These are phyloP conservation scores for Yponomeuta cagnagella DNA, from an alignment of 2,888 invertebrate species.

Conservation along the genomic window DNA sequence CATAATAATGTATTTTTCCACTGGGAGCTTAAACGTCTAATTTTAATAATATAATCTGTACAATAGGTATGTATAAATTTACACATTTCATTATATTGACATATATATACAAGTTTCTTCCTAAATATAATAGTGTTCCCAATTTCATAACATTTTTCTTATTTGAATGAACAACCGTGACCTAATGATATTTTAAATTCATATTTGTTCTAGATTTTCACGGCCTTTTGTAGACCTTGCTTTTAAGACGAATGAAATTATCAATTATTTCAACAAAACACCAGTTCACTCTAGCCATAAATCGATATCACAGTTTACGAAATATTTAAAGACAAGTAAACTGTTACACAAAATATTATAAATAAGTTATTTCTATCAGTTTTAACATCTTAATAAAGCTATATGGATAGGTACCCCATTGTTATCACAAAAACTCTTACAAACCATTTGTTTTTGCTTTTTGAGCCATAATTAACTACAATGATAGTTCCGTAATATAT, in stretches of 20 bases:
- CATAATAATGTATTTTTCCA: slow-evolving; percentile 30
- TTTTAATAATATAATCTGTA: neutral
- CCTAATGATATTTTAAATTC: neutral
- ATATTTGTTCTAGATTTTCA: neutral
- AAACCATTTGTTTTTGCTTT: neutral
- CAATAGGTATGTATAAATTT: neutral
- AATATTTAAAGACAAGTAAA: neutral
- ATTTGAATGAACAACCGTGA: neutral
- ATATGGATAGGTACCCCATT: slow-evolving; percentile 15
- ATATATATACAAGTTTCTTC: neutral
- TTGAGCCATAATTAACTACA: neutral
- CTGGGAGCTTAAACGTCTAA: slow-evolving; percentile 38
- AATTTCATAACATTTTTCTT: neutral
- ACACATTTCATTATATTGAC: neutral
- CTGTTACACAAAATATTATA: neutral
- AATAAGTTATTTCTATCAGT: slow-evolving; percentile 18
- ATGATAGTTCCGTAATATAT: neutral
- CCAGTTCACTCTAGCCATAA: too few relatives aligned
- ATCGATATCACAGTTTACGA: too few relatives aligned
- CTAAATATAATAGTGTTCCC: neutral
- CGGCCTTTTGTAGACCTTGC: neutral
- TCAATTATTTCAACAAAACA: neutral
- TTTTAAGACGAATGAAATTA: neutral
- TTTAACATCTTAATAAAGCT: slow-evolving; percentile 24
- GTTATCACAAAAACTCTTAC: slow-evolving; percentile 14